These are phyloP conservation scores for Neolamprologus fasciatus DNA, from an alignment of 2,113 vertebrate genomes.

Conservation along the genomic window DNA sequence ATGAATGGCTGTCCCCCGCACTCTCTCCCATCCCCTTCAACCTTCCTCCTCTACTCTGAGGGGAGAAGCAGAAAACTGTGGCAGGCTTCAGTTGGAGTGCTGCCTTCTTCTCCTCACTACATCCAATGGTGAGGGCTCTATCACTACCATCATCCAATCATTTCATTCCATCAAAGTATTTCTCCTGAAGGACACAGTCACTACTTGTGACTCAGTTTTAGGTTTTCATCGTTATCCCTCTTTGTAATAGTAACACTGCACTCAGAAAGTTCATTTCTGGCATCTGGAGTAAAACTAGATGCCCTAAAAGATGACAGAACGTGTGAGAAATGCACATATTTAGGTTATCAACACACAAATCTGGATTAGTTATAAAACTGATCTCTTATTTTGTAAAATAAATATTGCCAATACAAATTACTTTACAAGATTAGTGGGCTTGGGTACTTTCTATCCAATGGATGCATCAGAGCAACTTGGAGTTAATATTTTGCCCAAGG, in stretches of 20 bases:
- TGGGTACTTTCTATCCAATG: not conserved
- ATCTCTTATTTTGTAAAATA: not conserved
- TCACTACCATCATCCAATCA: not conserved
- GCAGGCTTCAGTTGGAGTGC: not conserved
- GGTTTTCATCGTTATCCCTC: not conserved
- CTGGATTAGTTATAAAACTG: rapidly evolving
- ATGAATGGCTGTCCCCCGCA: constrained; percentile 56
- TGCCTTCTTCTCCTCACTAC: not conserved
- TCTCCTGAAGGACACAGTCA: not conserved
- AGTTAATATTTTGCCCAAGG: rapidly evolving
- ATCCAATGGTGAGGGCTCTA: not conserved
- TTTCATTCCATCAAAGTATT: not conserved
- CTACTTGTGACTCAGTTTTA: not conserved
- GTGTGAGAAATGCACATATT: not conserved
- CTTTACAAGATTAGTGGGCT: not conserved
- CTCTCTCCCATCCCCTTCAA: not conserved
- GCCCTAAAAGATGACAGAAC: not conserved
- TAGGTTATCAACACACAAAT: not conserved
- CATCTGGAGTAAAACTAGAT: not conserved
- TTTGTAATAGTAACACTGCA: not conserved
- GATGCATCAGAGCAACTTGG: not conserved
- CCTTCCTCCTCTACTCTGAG: not conserved
- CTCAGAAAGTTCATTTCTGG: not conserved
- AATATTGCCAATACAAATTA: not conserved
- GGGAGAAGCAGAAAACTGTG: not conserved